Percentiles rank a stretch among this genome's conserved stretches.
phyloP scores from a whole-genome alignment of 2,888 invertebrate genomes.

The Adela reaumurella region DNA sequence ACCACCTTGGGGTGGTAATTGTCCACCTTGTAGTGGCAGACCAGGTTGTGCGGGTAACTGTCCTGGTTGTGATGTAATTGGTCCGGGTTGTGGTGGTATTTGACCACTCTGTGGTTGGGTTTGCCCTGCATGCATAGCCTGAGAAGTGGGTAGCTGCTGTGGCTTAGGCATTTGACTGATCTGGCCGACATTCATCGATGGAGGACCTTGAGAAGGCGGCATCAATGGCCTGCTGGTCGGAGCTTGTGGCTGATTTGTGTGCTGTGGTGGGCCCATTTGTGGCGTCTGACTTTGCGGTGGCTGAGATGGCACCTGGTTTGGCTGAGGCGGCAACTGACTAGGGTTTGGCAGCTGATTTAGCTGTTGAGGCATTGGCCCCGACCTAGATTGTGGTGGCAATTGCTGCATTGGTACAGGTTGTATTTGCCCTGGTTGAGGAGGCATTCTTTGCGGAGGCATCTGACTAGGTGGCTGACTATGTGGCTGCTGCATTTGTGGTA shows the following conservation, averaged over 20 bases:
- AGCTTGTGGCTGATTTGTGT: constrained; percentile 6
- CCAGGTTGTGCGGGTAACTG: constrained; percentile 5
- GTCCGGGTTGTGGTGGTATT: constrained; percentile 12
- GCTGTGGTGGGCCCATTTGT: constrained; percentile 14
- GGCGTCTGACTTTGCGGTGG: constrained; percentile 14
- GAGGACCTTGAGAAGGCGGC: constrained; percentile 8
- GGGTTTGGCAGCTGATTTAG: too few relatives aligned
- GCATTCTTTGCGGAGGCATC: constrained; percentile 15
- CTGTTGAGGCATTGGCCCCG: constrained; percentile 25
- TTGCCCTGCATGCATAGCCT: constrained; percentile 10
- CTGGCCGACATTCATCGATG: constrained; percentile 2
- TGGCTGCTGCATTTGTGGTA: constrained; percentile 12
- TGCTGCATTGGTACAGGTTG: constrained; percentile 17
- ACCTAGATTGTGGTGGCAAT: constrained; percentile 18
- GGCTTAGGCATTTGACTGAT: constrained; percentile 4
- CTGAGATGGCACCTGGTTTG: constrained; percentile 14
- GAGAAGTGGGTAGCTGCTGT: constrained; percentile 17
- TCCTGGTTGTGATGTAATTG: constrained; percentile 2
- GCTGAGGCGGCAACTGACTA: constrained; percentile 13
- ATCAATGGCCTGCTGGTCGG: constrained; percentile 6
- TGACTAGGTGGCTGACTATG: constrained; percentile 1
- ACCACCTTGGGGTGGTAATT: constrained; percentile 16
- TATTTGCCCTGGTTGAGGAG: constrained; percentile 13
- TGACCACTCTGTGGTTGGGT: constrained; percentile 12
- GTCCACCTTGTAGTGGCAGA: constrained; percentile 6